Conservation (phyloP, 2,113 vertebrate genomes). For the Syrrhaptes paradoxus region DNA sequence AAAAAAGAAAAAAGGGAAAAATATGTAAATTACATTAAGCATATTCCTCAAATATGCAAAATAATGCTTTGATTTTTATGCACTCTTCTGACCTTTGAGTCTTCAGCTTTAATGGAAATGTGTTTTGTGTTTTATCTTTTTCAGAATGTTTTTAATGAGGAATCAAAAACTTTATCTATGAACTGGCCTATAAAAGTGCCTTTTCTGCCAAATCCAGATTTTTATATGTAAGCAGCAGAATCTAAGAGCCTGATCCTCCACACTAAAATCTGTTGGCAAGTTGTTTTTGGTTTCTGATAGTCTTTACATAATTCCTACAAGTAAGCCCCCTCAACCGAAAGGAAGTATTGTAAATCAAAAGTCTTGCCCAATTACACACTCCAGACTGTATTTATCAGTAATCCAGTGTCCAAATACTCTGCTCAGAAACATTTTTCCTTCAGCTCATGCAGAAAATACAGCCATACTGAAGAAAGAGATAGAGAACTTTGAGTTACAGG, state of each 20-base stretch:
- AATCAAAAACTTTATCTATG: background rate
- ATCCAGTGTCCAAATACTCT: background rate
- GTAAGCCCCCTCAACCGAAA: background rate
- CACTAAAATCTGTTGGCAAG: background rate
- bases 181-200: background rate
- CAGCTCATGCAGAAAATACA: background rate
- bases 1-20: fast-evolving
- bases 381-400: background rate
- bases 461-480: background rate
- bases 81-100: background rate
- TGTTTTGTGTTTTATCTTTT: background rate
- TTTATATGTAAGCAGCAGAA: background rate
- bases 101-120: background rate
- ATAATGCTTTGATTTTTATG: background rate
- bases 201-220: background rate
- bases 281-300: background rate
- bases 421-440: background rate
- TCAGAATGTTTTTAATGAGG: background rate
- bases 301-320: background rate
- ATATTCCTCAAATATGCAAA: background rate
- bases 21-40: background rate
- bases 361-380: background rate
- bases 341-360: background rate
- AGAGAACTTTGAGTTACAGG: background rate
- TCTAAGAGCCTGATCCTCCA: background rate